A percentile compares a stretch with the other conserved stretches of the same genome.
phyloP scores from a whole-genome alignment of 2,888 invertebrate genomes.

The Hermaeophaga mercurialis region DNA sequence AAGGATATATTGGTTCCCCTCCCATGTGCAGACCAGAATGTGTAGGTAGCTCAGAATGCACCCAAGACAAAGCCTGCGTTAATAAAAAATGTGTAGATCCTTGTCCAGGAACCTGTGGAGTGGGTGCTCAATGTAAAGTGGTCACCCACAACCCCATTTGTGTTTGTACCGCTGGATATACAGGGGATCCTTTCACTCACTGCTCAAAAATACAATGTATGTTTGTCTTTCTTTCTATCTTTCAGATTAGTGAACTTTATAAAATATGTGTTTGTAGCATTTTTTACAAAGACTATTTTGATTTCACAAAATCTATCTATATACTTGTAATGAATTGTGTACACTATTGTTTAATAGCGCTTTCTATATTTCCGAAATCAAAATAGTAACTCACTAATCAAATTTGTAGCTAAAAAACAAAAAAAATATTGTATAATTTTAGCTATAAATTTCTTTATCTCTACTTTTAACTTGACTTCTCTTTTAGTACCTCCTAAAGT shows the following conservation, averaged over 20 bases:
- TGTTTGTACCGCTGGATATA: conserved; percentile 66
- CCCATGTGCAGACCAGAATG: conserved; percentile 71
- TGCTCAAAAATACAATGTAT: conserved; percentile 56
- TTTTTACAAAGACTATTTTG: conserved; percentile 1
- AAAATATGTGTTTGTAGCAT: conserved; percentile 19
- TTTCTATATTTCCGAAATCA: background rate
- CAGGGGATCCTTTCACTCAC: conserved; percentile 68
- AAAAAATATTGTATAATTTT: too few relatives aligned
- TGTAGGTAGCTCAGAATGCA: conserved; percentile 69
- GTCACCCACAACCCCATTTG: conserved; percentile 73
- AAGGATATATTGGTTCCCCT: conserved; percentile 68
- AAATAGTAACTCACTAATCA: conserved; percentile 3
- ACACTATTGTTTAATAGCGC: too few relatives aligned
- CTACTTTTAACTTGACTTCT: conserved; percentile 43
- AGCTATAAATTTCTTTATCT: conserved; percentile 22
- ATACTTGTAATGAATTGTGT: too few relatives aligned
- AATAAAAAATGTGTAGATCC: conserved; percentile 70
- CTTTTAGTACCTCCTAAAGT: conserved; percentile 56
- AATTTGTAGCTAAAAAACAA: too few relatives aligned
- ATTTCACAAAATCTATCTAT: background rate
- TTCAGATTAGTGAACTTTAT: conserved; percentile 1
- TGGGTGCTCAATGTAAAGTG: conserved; percentile 69
- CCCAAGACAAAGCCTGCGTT: conserved; percentile 66
- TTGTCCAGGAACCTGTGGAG: conserved; percentile 68
- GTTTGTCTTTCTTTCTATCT: conserved; percentile 32